Evolutionary conservation across 1,140 invertebrate species (phyloP).

Genomic region (Rhopalosiphum maidis): DNA sequence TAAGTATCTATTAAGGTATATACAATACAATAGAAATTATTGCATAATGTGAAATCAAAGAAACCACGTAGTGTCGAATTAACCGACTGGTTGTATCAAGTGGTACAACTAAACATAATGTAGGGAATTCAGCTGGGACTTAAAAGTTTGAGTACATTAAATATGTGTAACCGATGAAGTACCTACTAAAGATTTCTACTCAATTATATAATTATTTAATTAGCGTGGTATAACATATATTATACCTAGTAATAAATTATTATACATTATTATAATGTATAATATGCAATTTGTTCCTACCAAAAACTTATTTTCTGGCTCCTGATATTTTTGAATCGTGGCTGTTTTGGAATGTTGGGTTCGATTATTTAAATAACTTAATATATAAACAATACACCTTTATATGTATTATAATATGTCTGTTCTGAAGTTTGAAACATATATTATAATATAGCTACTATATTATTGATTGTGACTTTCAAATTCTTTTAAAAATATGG

Average conservation of each 20-base stretch:
- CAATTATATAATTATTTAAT: no score
- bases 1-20: no score
- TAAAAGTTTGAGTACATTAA: no score
- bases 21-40: no score
- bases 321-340: neutral
- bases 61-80: no score
- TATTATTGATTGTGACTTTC: slow-evolving; percentile 19
- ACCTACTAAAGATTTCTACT: no score
- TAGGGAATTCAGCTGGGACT: no score
- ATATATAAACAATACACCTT: neutral
- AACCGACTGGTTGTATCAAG: no score
- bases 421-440: neutral
- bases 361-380: neutral
- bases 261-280: neutral
- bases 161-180: no score
- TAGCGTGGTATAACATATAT: no score
- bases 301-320: neutral
- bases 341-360: neutral
- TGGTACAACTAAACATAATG: no score
- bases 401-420: neutral
- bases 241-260: neutral
- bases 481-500: slow-evolving; percentile 37
- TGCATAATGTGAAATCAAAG: no score
- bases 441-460: neutral
- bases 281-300: neutral